These are phyloP conservation scores for Zosterops pallidus DNA, from an alignment of 2,113 vertebrate genomes.

Conservation along the genomic window DNA sequence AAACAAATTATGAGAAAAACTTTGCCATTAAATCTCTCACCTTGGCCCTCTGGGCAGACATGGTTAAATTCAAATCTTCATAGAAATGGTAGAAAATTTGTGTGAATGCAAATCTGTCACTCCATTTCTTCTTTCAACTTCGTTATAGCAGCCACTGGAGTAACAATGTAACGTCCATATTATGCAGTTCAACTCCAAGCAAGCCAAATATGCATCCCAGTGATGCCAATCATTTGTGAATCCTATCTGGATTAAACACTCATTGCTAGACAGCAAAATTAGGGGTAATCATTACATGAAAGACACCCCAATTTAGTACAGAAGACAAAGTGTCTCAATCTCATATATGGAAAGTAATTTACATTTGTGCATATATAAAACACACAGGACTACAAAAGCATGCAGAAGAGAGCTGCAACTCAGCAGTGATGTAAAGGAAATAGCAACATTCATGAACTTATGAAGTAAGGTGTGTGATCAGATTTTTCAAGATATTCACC, in stretches of 20 bases:
- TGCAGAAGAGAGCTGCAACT: neutral
- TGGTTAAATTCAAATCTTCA: neutral
- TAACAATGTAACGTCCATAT: neutral
- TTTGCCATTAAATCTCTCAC: neutral
- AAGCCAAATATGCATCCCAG: neutral
- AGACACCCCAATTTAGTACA: neutral
- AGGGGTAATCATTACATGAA: neutral
- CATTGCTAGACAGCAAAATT: slow-evolving; percentile 1
- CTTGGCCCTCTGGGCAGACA: neutral
- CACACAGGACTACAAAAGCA: neutral
- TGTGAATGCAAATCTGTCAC: neutral
- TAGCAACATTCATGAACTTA: neutral
- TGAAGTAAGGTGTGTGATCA: neutral
- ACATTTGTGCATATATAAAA: neutral
- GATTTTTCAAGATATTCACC: neutral
- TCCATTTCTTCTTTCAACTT: neutral
- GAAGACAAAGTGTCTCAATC: slow-evolving; percentile 5
- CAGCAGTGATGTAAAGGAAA: neutral
- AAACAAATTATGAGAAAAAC: neutral
- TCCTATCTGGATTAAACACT: neutral
- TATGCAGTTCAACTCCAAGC: neutral
- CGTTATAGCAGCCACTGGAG: neutral
- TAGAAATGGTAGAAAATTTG: neutral
- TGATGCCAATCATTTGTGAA: neutral
- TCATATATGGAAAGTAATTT: neutral